A percentile compares a stretch with the other conserved stretches of the same genome.
Evolutionary conservation across 2,113 vertebrate genomes (phyloP).

Genomic region (Naja naja): DNA sequence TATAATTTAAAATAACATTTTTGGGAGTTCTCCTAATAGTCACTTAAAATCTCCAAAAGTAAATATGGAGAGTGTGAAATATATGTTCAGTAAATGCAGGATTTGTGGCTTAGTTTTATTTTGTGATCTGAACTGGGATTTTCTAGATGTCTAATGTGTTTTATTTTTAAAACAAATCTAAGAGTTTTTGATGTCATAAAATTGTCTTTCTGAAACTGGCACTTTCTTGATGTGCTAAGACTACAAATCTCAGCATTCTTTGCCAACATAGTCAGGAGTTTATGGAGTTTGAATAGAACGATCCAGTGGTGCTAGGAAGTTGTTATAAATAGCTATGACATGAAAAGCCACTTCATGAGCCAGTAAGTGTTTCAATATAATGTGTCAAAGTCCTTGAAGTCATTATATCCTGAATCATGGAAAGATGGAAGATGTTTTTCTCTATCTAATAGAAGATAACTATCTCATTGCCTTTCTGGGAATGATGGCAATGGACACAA

Average conservation of each 20-base stretch:
- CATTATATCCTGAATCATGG: background rate
- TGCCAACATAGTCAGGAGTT: background rate
- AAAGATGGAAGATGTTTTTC: background rate
- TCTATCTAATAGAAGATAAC: background rate
- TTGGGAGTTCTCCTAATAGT: background rate
- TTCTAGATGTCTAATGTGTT: background rate
- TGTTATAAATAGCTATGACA: slow-evolving; percentile 1
- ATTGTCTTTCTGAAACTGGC: background rate
- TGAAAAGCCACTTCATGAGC: background rate
- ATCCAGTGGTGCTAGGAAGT: background rate
- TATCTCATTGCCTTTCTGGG: background rate
- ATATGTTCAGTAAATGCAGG: background rate
- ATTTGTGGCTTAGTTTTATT: background rate
- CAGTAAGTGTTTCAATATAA: background rate
- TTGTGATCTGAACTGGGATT: background rate
- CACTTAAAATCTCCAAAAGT: background rate
- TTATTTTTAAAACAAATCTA: background rate
- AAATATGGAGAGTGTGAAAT: background rate
- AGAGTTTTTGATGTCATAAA: background rate
- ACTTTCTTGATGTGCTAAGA: background rate
- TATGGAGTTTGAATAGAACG: background rate
- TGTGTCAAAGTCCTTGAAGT: slow-evolving; percentile 1
- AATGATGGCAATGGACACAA: background rate
- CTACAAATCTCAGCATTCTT: background rate
- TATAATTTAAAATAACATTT: background rate